These are phyloP conservation scores for Pseudochromis fuscus DNA, from an alignment of 2,797 vertebrate species.

Conservation along the genomic window DNA sequence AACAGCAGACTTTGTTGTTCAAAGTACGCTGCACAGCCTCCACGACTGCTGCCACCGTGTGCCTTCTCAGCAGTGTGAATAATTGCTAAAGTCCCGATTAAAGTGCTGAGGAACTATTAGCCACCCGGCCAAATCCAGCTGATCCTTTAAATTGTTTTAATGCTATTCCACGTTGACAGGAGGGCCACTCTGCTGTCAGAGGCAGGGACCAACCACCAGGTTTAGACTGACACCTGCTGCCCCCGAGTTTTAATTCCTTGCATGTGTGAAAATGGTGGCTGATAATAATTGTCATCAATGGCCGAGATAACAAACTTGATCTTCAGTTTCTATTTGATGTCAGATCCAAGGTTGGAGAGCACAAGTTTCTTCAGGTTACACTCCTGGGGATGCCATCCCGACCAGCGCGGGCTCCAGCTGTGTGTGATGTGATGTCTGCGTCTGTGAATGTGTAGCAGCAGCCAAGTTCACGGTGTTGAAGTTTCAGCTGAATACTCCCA, in stretches of 20 bases:
- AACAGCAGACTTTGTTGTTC: slow-evolving; percentile 53
- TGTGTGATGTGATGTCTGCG: too few species aligned
- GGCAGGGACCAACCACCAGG: not conserved
- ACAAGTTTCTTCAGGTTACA: too few species aligned
- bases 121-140: slow-evolving; percentile 55
- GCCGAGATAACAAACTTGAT: not conserved
- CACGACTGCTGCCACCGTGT: slow-evolving; percentile 31
- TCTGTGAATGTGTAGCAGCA: slow-evolving; percentile 18
- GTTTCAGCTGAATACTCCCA: slow-evolving; percentile 24
- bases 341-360: too few species aligned
- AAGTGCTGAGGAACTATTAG: slow-evolving; percentile 50
- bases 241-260: not conserved
- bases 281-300: not conserved
- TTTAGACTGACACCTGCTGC: slow-evolving; percentile 15
- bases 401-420: not conserved
- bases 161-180: slow-evolving; percentile 23
- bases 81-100: slow-evolving; percentile 66
- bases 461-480: slow-evolving; percentile 11
- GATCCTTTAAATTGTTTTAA: slow-evolving; percentile 65
- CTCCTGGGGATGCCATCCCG: not conserved
- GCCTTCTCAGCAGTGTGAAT: slow-evolving; percentile 59
- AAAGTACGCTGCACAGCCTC: slow-evolving; percentile 34
- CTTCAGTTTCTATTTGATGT: too few species aligned
- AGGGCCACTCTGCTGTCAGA: slow-evolving; percentile 1
- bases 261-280: not conserved